Conservation (phyloP, 2,113 vertebrate species). For the Chaetodon auriga region DNA sequence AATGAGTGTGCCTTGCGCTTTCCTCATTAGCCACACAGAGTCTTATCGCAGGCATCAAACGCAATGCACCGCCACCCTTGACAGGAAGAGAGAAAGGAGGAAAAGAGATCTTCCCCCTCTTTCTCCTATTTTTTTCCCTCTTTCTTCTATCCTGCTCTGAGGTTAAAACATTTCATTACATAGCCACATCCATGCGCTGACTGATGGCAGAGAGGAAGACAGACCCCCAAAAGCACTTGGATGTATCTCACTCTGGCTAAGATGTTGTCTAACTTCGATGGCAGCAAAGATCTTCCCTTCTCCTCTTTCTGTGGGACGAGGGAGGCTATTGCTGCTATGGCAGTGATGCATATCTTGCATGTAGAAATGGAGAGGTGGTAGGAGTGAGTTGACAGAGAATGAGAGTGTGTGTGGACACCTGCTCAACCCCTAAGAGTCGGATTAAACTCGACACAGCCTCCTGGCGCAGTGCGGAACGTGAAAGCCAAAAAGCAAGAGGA, state of each 20-base stretch:
- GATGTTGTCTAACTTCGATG: constrained; percentile 61
- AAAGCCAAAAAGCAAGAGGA: neutral
- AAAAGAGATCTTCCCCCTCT: constrained; percentile 28
- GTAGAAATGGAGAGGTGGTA: constrained; percentile 59
- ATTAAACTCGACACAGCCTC: constrained; percentile 31
- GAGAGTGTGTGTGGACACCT: constrained; percentile 55
- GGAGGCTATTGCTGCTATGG: constrained; percentile 73
- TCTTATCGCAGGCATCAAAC: constrained; percentile 83
- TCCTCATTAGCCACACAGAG: constrained; percentile 83
- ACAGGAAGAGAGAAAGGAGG: constrained; percentile 65
- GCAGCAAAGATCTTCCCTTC: constrained; percentile 46
- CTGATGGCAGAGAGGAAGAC: constrained; percentile 24
- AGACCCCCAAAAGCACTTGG: constrained; percentile 5
- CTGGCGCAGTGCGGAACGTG: constrained; percentile 4
- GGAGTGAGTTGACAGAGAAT: constrained; percentile 57
- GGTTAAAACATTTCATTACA: constrained; percentile 74
- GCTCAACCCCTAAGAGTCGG: constrained; percentile 44
- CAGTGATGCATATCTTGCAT: constrained; percentile 61
- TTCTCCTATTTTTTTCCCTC: constrained; percentile 2
- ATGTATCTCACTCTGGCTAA: constrained; percentile 26
- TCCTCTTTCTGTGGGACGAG: constrained; percentile 50
- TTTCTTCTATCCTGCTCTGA: constrained; percentile 48
- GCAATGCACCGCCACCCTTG: constrained; percentile 67
- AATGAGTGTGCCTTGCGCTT: constrained; percentile 80
- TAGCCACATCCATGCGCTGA: constrained; percentile 50